Percentiles rank a stretch among this genome's conserved stretches.
Evolutionary conservation across 2,113 vertebrate species (phyloP).

Genomic region (Neofelis nebulosa): DNA sequence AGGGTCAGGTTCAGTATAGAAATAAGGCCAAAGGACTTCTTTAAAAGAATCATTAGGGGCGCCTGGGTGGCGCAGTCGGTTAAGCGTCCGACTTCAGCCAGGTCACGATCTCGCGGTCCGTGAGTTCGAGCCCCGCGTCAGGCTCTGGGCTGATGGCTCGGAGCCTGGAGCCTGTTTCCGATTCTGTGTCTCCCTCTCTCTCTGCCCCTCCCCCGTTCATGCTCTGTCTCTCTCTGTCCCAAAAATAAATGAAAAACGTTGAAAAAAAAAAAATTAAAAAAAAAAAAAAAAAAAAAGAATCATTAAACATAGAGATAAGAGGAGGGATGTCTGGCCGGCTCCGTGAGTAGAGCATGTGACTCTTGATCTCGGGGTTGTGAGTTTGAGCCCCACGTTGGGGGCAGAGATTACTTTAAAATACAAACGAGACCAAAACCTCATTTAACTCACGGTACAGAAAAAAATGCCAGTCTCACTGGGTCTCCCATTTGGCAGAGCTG

Average conservation of each 20-base stretch:
- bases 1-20: constrained; percentile 65
- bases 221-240: no score
- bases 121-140: no score
- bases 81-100: no score
- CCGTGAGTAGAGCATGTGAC: not conserved
- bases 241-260: no score
- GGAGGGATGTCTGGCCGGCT: not conserved
- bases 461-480: not conserved
- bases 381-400: not conserved
- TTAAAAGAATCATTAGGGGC: constrained; percentile 54
- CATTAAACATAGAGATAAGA: constrained; percentile 51
- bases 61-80: no score
- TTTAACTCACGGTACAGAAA: constrained; percentile 8
- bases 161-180: no score
- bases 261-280: no score
- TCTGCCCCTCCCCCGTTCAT: no score
- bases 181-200: no score
- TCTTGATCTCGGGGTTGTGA: not conserved
- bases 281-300: no score
- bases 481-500: constrained; percentile 19
- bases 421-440: constrained; percentile 26
- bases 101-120: no score
- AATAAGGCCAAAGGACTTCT: constrained; percentile 58
- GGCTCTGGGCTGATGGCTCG: no score
- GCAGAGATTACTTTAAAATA: not conserved